Evolutionary conservation across 2,888 invertebrate species (phyloP).

Genomic region (Pycnomerus fuliginosus): DNA sequence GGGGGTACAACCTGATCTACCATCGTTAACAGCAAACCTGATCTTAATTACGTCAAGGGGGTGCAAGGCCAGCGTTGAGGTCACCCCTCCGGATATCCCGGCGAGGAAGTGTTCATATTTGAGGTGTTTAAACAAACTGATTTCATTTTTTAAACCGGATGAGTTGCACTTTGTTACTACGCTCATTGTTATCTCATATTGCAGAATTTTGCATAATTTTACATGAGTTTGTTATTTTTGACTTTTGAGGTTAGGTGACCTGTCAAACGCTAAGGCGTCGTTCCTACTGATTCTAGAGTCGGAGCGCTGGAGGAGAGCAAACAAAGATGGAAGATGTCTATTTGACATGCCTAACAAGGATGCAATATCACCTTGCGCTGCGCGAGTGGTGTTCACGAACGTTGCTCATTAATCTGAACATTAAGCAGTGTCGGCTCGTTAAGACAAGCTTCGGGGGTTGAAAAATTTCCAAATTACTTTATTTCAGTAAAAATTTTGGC

Average conservation of each 20-base stretch:
- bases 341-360: too few species aligned
- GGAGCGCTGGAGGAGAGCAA: too few species aligned
- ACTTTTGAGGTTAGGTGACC: slow-evolving; percentile 12
- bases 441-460: too few species aligned
- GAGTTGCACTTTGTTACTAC: slow-evolving; percentile 2
- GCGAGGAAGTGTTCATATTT: slow-evolving; percentile 94
- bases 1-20: slow-evolving; percentile 72
- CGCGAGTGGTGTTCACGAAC: too few species aligned
- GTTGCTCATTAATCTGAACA: too few species aligned
- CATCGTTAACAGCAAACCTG: slow-evolving; percentile 97
- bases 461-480: too few species aligned
- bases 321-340: too few species aligned
- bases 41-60: slow-evolving; percentile 98
- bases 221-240: slow-evolving; percentile 6
- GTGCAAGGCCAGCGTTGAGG: slow-evolving; percentile 89
- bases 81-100: slow-evolving; percentile 93
- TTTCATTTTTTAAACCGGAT: slow-evolving; percentile 4
- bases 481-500: too few species aligned
- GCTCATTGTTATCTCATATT: slow-evolving; percentile 13
- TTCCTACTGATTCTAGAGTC: too few species aligned
- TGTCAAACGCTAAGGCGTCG: too few species aligned
- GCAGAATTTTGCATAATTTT: slow-evolving; percentile 45
- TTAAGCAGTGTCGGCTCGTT: too few species aligned
- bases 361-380: too few species aligned
- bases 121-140: slow-evolving; percentile 60